Percentiles rank a stretch among this genome's conserved stretches.
Evolutionary conservation across 37 sponge, comb jelly and placozoan species (phyloP).

Genomic region (Mnemiopsis leidyi): DNA sequence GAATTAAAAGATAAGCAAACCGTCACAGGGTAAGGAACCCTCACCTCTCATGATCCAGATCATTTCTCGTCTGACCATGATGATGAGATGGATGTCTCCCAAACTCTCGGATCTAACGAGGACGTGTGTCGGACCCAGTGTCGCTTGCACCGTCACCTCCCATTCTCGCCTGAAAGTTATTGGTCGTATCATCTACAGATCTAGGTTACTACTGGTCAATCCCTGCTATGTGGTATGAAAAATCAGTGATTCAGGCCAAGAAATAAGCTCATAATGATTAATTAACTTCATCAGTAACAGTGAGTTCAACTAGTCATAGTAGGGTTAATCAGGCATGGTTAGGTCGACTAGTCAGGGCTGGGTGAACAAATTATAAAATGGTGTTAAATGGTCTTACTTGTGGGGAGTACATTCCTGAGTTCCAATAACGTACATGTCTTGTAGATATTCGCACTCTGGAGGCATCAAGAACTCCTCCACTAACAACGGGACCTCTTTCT

Average conservation of each 20-base stretch:
- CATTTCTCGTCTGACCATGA: conserved; percentile 83
- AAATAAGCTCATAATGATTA: too few relatives aligned
- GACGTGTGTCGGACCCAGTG: conserved; percentile 85
- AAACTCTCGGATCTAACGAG: conserved; percentile 71
- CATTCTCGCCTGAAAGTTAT: conserved; percentile 70
- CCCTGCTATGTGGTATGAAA: too few relatives aligned
- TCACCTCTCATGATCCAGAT: conserved; percentile 88
- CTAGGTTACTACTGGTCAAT: too few relatives aligned
- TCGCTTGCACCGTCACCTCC: conserved; percentile 88
- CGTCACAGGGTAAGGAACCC: too few relatives aligned
- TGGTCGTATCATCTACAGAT: too few relatives aligned
- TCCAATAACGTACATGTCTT: conserved; percentile 88
- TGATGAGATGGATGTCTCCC: conserved; percentile 73
- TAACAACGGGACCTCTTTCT: conserved; percentile 74
- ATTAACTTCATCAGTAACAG: too few relatives aligned
- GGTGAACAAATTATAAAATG: too few relatives aligned
- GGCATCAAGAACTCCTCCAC: conserved; percentile 91
- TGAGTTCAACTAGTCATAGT: background rate
- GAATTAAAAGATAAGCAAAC: too few relatives aligned
- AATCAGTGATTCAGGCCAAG: too few relatives aligned
- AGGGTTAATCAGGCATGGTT: too few relatives aligned
- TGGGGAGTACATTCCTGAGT: conserved; percentile 83
- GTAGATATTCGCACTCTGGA: conserved; percentile 62
- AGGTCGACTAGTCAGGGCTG: too few relatives aligned
- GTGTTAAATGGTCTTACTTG: conserved; percentile 37